A percentile compares a stretch with the other conserved stretches of the same genome.
Conservation (phyloP, 1,140 invertebrate genomes). For the Telenomus remus region DNA sequence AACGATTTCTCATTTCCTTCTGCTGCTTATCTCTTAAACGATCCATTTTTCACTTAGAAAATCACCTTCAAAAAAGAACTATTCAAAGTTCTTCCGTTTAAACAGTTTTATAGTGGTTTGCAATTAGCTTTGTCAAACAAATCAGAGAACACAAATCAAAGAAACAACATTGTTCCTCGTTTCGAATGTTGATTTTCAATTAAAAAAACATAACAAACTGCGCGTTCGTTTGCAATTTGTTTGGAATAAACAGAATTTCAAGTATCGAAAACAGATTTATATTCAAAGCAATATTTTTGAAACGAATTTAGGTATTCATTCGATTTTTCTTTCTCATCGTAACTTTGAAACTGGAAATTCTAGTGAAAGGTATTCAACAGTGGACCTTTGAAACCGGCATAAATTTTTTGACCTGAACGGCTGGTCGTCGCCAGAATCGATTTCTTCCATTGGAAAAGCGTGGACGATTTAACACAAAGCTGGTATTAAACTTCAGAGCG, state of each 20-base stretch:
- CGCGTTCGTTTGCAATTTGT: no score
- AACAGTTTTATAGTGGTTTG: no score
- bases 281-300: no score
- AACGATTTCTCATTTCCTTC: slow-evolving; percentile 20
- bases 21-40: slow-evolving; percentile 7
- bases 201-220: no score
- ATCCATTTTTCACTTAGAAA: neutral
- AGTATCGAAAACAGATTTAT: no score
- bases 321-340: neutral
- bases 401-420: slow-evolving; percentile 16
- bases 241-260: neutral
- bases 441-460: slow-evolving; percentile 62
- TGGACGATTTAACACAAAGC: slow-evolving; percentile 23
- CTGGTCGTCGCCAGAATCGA: slow-evolving; percentile 45
- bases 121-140: no score
- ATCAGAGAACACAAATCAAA: no score
- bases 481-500: slow-evolving; percentile 48
- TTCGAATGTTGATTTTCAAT: no score
- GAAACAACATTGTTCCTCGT: no score
- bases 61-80: neutral
- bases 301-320: neutral
- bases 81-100: no score
- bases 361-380: neutral
- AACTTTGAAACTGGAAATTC: neutral
- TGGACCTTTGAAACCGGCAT: slow-evolving; percentile 3